Conservation (phyloP, 2,113 vertebrate species). For the Coreoperca whiteheadi region DNA sequence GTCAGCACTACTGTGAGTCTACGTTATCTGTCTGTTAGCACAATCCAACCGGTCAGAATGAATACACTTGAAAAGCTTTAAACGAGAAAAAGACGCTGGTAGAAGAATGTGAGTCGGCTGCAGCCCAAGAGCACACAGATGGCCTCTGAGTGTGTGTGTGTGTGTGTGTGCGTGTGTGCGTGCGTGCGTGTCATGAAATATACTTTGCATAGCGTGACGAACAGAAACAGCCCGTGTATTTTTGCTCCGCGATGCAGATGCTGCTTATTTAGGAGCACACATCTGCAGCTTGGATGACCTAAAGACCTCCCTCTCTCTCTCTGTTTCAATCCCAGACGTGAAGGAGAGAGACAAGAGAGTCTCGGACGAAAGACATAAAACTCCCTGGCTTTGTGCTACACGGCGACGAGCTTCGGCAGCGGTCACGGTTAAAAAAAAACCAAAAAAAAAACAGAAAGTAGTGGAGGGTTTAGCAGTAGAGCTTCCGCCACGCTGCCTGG, state of each 20-base stretch:
- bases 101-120: neutral
- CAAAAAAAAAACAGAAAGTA: neutral
- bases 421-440: neutral
- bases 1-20: neutral
- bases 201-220: neutral
- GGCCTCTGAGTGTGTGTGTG: neutral
- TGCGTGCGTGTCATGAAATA: conserved; percentile 1
- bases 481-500: neutral
- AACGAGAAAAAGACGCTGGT: neutral
- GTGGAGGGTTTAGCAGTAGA: neutral
- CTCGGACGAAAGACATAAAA: neutral
- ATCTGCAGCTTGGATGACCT: conserved; percentile 19
- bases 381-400: neutral
- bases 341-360: neutral
- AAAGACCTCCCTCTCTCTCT: neutral
- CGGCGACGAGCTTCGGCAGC: neutral
- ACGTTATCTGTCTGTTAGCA: neutral
- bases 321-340: neutral
- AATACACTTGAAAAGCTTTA: neutral
- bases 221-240: neutral
- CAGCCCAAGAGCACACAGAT: conserved; percentile 31
- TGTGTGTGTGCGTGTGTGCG: neutral
- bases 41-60: neutral
- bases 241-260: conserved; percentile 16
- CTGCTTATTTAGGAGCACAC: conserved; percentile 1